These are phyloP conservation scores for Crossocerus cetratus DNA, from an alignment of 2,888 invertebrate species.

Conservation along the genomic window DNA sequence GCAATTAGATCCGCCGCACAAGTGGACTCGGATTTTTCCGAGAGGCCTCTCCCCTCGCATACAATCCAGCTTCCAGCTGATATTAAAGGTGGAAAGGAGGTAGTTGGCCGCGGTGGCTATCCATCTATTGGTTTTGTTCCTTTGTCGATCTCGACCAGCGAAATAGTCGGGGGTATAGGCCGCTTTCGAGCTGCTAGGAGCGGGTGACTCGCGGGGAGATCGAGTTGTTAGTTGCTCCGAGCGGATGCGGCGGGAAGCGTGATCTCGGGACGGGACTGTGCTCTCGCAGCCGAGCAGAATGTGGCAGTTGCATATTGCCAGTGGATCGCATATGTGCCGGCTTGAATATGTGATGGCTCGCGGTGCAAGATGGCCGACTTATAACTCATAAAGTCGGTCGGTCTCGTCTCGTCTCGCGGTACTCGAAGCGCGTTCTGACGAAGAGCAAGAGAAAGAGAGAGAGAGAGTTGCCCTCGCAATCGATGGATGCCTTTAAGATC, in stretches of 20 bases:
- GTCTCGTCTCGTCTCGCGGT: conserved; percentile 36
- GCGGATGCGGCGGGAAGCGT: background rate
- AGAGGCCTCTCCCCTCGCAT: no score
- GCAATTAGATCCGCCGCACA: conserved; percentile 22
- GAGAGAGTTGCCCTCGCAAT: conserved; percentile 60
- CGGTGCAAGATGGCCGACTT: conserved; percentile 75
- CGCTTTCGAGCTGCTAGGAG: no score
- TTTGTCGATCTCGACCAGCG: no score
- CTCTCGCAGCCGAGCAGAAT: conserved; percentile 67
- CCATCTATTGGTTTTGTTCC: no score
- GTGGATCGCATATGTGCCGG: conserved; percentile 70
- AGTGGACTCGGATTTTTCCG: background rate
- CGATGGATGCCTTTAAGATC: conserved; percentile 68
- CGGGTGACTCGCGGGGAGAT: no score
- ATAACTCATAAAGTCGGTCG: conserved; percentile 75
- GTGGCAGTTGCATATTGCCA: conserved; percentile 73
- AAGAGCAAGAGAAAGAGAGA: conserved; percentile 20
- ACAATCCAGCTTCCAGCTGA: background rate
- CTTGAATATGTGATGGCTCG: conserved; percentile 73
- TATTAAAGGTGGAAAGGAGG: background rate
- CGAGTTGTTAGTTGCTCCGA: no score
- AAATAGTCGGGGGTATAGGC: no score
- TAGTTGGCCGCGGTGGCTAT: no score
- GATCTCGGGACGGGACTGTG: conserved; percentile 63
- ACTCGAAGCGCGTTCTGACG: conserved; percentile 15